Base-by-base conservation (phyloP, 2,113 vertebrate genomes). In the Emberiza fucata region DNA sequence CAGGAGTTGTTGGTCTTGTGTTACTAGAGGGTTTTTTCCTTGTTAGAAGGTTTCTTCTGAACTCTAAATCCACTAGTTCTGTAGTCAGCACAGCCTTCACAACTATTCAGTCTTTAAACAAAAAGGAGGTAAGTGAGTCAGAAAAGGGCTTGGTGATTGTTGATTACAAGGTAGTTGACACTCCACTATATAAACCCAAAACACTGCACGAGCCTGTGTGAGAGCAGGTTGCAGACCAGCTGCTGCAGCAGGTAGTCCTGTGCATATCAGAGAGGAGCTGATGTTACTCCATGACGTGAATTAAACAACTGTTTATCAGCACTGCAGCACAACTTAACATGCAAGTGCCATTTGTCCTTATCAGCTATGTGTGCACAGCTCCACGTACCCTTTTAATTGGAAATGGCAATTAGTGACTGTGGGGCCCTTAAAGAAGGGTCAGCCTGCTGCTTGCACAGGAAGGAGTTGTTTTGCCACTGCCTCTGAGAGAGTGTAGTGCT, bases 291-390 rank as follows among this genome's bases (percentile, higher is more conserved):
- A 0, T 53, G 70, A 65, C 1, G 1, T 42, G 70, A 54, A 44
- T 44, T 71, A n/a, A 68, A 75, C 4, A 60, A 24, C 63, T 64
- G 14, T 65, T 94, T 94, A 96, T 97, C 96, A 97, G 88, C 45
- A 10, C 77, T 75, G 60, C 80, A 82, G 4, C 95, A 94, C 51
- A 51, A 4, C 78, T 68, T 73, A 5, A 65, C 48, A 45, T 22
- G 56, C 51, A 33, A 39, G 75, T 57, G 82, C 71, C 20, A 4
- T 40, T 53, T 22, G 59, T 81, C 24, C 83, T 96, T 96, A 96
- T 95, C 95, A 92, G 64, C 64, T 17, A 0, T 12, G 29, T 5
- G 33, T 63, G 65, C 39, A 12, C 64, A 63, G 6, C 56, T 63
- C 71, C 35, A 1, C 5, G 23, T 21, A 48, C 56, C 4, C 51